These are phyloP conservation scores for Tenodera sinensis DNA, from an alignment of 2,888 invertebrate species.

Conservation along the genomic window DNA sequence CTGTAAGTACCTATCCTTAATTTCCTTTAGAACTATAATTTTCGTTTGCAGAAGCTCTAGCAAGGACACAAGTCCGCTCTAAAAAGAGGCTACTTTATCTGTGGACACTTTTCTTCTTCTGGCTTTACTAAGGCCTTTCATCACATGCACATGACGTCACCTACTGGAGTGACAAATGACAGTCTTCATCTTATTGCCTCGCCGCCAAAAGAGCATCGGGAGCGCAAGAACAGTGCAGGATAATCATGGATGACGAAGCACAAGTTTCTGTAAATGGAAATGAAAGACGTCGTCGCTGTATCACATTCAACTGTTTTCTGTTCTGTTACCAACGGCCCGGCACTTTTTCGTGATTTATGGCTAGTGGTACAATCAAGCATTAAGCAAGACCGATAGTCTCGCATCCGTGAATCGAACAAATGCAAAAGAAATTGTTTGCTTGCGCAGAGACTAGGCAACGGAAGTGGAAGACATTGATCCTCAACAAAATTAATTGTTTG, in stretches of 20 bases:
- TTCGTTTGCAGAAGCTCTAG: neutral
- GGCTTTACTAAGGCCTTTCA: neutral
- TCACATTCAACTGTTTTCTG: slow-evolving; percentile 3
- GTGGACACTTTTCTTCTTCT: neutral
- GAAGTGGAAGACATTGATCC: too few relatives aligned
- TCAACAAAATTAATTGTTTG: too few relatives aligned
- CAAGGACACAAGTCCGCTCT: neutral
- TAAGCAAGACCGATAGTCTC: neutral
- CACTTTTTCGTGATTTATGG: slow-evolving; percentile 1
- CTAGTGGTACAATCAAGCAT: neutral
- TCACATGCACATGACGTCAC: slow-evolving; percentile 3
- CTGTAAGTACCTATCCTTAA: neutral
- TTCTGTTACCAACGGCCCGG: neutral
- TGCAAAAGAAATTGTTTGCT: neutral
- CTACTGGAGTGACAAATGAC: slow-evolving; percentile 10
- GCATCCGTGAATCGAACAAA: neutral
- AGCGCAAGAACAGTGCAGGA: neutral
- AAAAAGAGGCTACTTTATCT: neutral
- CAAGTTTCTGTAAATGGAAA: slow-evolving; percentile 14
- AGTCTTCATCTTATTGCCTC: slow-evolving; percentile 1
- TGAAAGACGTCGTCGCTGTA: neutral
- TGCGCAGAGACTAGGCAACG: neutral
- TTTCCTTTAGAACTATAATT: neutral
- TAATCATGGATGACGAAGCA: slow-evolving; percentile 17
- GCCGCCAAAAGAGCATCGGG: slow-evolving; percentile 11